phyloP scores from a whole-genome alignment of 2,797 vertebrate genomes.

The Rhynchonycteris naso region DNA sequence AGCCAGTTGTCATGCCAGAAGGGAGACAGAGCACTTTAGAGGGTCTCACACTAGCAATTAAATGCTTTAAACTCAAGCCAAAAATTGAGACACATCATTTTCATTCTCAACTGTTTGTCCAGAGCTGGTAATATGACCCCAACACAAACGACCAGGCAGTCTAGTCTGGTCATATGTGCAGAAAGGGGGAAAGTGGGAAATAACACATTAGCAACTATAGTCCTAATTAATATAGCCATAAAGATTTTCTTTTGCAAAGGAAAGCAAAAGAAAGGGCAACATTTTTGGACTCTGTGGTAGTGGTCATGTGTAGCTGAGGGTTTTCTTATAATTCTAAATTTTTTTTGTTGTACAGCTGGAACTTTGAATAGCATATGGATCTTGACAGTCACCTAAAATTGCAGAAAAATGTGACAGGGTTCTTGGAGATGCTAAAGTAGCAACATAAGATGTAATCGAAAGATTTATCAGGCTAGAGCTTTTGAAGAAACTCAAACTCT shows the following conservation, averaged over 20 bases:
- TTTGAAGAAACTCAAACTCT: not conserved
- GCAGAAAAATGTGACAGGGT: not conserved
- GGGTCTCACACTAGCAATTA: not conserved
- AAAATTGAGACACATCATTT: slow-evolving; percentile 7
- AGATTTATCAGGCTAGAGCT: not conserved
- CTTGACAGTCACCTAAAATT: not conserved
- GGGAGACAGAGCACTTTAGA: not conserved
- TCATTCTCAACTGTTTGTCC: not conserved
- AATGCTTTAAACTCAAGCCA: slow-evolving; percentile 13
- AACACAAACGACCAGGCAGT: not conserved
- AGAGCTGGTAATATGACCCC: not conserved
- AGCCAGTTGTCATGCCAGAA: not conserved
- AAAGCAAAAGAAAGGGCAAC: not conserved
- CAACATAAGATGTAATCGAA: not conserved
- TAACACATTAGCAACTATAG: not conserved
- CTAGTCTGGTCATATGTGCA: not conserved
- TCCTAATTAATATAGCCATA: not conserved
- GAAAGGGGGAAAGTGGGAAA: not conserved
- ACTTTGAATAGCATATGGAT: not conserved
- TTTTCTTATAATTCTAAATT: slow-evolving; percentile 39
- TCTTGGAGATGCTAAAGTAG: not conserved
- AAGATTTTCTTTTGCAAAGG: not conserved
- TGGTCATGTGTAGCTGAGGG: not conserved
- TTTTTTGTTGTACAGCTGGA: not conserved
- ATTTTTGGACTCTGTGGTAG: not conserved